Percentiles rank a stretch among this genome's conserved stretches.
phyloP scores from a whole-genome alignment of 2,797 vertebrate genomes.

The Scleropages formosus region DNA sequence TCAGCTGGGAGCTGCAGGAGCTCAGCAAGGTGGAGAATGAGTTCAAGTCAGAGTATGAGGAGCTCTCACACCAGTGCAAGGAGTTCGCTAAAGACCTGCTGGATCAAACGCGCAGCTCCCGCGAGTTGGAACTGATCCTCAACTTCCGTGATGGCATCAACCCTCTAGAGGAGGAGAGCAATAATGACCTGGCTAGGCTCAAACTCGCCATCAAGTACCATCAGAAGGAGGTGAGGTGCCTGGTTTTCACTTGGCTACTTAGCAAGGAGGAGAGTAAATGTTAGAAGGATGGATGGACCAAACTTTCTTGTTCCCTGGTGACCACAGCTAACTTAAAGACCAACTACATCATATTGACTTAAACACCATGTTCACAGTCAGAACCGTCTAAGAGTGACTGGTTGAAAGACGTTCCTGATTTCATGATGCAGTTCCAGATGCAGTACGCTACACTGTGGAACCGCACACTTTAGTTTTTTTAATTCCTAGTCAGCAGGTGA shows the following conservation, averaged over 20 bases:
- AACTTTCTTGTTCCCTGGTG: too few relatives aligned
- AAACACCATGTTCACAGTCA: too few relatives aligned
- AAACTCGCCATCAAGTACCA: constrained; percentile 97
- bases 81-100: constrained; percentile 95
- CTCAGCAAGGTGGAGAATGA: constrained; percentile 97
- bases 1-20: constrained; percentile 97
- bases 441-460: too few relatives aligned
- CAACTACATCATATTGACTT: too few relatives aligned
- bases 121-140: constrained; percentile 95
- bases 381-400: too few relatives aligned
- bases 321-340: too few relatives aligned
- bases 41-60: constrained; percentile 96
- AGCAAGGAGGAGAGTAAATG: too few relatives aligned
- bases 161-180: constrained; percentile 84
- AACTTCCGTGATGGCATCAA: constrained; percentile 90
- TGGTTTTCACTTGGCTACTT: too few relatives aligned
- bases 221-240: constrained; percentile 87
- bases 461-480: constrained; percentile 1
- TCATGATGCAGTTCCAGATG: too few relatives aligned
- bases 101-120: constrained; percentile 95
- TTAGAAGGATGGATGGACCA: too few relatives aligned
- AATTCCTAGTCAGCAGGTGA: neutral
- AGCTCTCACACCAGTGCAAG: constrained; percentile 90
- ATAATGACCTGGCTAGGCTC: constrained; percentile 87
- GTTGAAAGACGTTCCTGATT: too few relatives aligned